phyloP scores from a whole-genome alignment of 2,113 vertebrate genomes.

The Manacus vitellinus region DNA sequence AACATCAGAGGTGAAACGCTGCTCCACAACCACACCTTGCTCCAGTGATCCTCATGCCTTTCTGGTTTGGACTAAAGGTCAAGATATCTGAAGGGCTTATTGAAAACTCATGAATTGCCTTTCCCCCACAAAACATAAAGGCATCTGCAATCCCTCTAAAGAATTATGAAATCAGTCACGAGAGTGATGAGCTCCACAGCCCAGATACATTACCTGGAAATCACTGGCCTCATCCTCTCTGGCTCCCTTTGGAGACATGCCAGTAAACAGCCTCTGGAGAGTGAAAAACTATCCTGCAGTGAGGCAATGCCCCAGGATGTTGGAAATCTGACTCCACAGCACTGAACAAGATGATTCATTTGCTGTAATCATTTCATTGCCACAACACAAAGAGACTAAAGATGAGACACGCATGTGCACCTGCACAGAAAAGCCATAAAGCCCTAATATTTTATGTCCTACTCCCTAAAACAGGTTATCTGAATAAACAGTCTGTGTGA shows the following conservation, averaged over 20 bases:
- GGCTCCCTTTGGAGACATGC: background rate
- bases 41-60: background rate
- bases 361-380: background rate
- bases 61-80: background rate
- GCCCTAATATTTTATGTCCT: background rate
- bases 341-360: background rate
- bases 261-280: background rate
- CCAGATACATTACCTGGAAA: background rate
- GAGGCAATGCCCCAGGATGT: background rate
- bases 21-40: background rate
- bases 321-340: background rate
- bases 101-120: background rate
- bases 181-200: background rate
- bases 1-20: background rate
- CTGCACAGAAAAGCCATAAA: background rate
- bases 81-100: fast-evolving
- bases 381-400: background rate
- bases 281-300: background rate
- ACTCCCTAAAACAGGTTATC: background rate
- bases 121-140: background rate
- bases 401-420: background rate
- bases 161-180: background rate
- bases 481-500: background rate
- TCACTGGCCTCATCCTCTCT: background rate
- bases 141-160: background rate